Evolutionary conservation across 2,888 invertebrate species (phyloP).

Genomic region (Pomacea canaliculata): DNA sequence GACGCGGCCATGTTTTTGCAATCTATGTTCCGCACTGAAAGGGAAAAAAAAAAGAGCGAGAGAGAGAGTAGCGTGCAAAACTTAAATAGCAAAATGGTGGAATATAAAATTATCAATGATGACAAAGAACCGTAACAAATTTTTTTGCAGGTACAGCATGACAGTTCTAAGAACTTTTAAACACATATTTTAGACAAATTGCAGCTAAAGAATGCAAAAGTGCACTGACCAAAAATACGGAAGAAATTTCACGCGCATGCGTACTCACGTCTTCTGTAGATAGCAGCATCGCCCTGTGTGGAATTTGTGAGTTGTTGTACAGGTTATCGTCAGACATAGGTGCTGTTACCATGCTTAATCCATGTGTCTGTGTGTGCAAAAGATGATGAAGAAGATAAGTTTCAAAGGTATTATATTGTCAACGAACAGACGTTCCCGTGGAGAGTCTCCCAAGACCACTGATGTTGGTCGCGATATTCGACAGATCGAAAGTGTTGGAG

Average conservation of each 20-base stretch:
- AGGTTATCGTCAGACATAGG: conserved; percentile 22
- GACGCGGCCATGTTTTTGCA: conserved; percentile 37
- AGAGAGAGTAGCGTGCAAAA: background rate
- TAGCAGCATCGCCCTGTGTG: conserved; percentile 29
- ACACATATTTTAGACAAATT: conserved; percentile 17
- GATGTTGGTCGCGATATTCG: conserved; percentile 27
- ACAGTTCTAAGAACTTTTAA: no score
- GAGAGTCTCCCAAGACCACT: conserved; percentile 23
- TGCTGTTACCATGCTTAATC: conserved; percentile 21
- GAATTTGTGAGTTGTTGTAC: conserved; percentile 33
- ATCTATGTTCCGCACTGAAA: background rate
- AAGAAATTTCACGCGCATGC: conserved; percentile 33
- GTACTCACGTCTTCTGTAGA: conserved; percentile 21
- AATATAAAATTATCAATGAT: background rate
- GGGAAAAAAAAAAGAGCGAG: background rate
- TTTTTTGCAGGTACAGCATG: background rate
- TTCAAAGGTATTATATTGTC: conserved; percentile 47
- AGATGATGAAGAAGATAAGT: conserved; percentile 57
- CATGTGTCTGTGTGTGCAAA: conserved; percentile 5
- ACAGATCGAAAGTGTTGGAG: conserved; percentile 27
- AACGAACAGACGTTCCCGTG: conserved; percentile 35
- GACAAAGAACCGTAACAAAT: background rate
- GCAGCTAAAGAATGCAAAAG: conserved; percentile 27
- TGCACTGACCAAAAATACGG: conserved; percentile 34
- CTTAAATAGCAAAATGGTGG: no score